Conservation (phyloP, 2,888 invertebrate species). For the Himalopsyche tibetana region DNA sequence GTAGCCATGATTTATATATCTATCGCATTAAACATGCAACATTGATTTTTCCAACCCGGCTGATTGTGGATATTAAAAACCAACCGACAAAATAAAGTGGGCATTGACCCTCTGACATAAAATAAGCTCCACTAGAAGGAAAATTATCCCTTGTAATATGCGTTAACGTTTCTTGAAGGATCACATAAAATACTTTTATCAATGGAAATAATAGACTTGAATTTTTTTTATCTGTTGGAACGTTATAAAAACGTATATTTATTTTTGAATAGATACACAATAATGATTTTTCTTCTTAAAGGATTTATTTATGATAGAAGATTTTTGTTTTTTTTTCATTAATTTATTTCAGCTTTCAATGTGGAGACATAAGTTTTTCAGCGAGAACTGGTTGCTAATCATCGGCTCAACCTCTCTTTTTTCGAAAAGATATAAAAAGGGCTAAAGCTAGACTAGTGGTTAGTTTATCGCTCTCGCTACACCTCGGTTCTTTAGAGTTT, state of each 20-base stretch:
- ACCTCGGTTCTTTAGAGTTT: too few relatives aligned
- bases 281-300: too few relatives aligned
- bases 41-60: constrained; percentile 36
- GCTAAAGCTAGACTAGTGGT: too few relatives aligned
- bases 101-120: constrained; percentile 39
- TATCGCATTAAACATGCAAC: constrained; percentile 42
- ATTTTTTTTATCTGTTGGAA: background rate
- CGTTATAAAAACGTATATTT: background rate
- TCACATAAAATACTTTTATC: constrained; percentile 8
- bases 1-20: constrained; percentile 36
- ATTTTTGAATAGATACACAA: too few relatives aligned
- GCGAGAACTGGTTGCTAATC: too few relatives aligned
- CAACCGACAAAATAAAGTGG: constrained; percentile 38
- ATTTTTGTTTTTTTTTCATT: too few relatives aligned
- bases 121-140: constrained; percentile 3
- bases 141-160: background rate
- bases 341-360: too few relatives aligned
- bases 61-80: constrained; percentile 38
- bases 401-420: too few relatives aligned
- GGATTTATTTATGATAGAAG: too few relatives aligned
- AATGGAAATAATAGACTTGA: background rate
- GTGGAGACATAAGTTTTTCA: too few relatives aligned
- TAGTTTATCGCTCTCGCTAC: too few relatives aligned
- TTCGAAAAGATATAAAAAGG: too few relatives aligned
- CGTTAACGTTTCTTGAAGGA: constrained; percentile 7